Percentiles rank a stretch among this genome's conserved stretches.
Evolutionary conservation across 2,113 vertebrate genomes (phyloP).

Genomic region (Castor canadensis): DNA sequence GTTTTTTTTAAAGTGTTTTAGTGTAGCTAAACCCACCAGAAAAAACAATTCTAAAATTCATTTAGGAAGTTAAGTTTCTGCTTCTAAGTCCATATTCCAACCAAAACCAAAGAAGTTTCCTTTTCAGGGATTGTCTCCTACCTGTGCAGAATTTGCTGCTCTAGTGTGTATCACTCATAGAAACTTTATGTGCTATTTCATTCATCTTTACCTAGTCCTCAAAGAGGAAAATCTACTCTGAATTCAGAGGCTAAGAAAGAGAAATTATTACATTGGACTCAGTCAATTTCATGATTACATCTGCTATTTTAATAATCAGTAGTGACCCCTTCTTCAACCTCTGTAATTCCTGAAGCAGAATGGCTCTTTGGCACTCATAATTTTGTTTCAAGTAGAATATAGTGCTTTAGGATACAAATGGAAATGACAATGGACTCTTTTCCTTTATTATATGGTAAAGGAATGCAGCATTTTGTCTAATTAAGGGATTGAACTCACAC

Average conservation of each 20-base stretch:
- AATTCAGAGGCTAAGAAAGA: not conserved
- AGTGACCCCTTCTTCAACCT: not conserved
- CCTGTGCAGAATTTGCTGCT: not conserved
- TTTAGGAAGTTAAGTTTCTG: not conserved
- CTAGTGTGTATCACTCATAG: not conserved
- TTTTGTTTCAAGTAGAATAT: not conserved
- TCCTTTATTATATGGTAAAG: not conserved
- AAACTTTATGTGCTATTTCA: not conserved
- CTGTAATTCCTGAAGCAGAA: not conserved
- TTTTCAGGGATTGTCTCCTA: not conserved
- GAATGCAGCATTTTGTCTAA: not conserved
- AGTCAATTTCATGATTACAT: not conserved
- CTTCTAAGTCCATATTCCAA: not conserved
- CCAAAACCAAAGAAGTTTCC: not conserved
- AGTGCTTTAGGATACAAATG: not conserved
- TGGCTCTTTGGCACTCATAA: not conserved
- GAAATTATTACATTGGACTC: not conserved
- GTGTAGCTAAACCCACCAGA: not conserved
- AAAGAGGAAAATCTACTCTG: not conserved
- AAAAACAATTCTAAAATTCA: not conserved
- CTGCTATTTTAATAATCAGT: not conserved
- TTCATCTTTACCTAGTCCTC: not conserved
- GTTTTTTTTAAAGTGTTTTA: constrained; percentile 14
- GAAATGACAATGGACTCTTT: not conserved
- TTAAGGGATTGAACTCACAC: not conserved